Percentiles rank a stretch among this genome's conserved stretches.
Evolutionary conservation across 1,140 invertebrate species (phyloP).

Genomic region (Metopolophium dirhodum): DNA sequence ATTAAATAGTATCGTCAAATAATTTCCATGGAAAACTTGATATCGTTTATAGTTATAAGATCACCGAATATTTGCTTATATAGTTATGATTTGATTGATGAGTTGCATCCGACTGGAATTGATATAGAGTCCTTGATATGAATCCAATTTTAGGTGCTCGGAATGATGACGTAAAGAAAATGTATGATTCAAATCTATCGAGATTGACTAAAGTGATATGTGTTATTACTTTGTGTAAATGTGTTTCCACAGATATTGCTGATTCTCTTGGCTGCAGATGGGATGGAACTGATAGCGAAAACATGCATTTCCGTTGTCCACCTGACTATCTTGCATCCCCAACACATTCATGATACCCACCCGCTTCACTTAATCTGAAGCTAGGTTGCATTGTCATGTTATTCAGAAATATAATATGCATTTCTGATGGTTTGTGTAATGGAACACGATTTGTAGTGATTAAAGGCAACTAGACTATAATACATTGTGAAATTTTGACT

Average conservation of each 20-base stretch:
- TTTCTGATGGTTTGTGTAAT: neutral
- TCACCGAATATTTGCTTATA: neutral
- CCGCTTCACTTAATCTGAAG: neutral
- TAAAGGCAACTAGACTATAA: neutral
- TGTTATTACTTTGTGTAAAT: neutral
- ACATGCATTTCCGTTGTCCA: neutral
- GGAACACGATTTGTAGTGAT: neutral
- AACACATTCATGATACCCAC: neutral
- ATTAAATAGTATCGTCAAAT: neutral
- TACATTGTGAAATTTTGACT: neutral
- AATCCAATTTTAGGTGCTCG: neutral
- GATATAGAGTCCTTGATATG: neutral
- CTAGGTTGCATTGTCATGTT: neutral
- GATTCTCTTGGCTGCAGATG: neutral
- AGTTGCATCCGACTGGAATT: neutral
- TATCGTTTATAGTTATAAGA: neutral
- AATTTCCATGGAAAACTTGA: neutral
- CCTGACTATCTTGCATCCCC: neutral
- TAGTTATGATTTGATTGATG: neutral
- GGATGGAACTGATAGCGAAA: neutral
- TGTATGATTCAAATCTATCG: neutral
- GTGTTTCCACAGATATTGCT: neutral
- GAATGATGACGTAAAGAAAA: neutral
- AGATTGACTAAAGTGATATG: neutral
- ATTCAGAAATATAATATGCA: neutral